Base-by-base conservation (phyloP, 30 jellyfish, hydroid and myxozoan genomes). In the Aurelia coerulea region DNA sequence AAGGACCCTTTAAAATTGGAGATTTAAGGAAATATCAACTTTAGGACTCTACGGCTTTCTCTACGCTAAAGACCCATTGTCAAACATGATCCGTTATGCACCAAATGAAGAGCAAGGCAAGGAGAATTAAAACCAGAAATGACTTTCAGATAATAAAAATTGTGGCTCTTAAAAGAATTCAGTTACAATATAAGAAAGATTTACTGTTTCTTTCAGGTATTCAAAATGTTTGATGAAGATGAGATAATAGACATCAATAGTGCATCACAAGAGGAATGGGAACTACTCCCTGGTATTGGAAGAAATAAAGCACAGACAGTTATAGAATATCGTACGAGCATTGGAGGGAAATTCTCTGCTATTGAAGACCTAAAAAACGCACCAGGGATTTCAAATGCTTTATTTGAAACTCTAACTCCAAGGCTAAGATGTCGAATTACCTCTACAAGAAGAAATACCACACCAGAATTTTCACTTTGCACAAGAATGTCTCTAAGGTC, bases 221-320 rank as follows among this genome's bases (percentile, higher is more conserved):
- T 46, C 84, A 83, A 35, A 50, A 84, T 84, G 93, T 58, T 84
- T 49, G 95, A 86, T 42, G 95, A 86, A 68, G 89, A 76, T 69
- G 95, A 86, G 66, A 78, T 86, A 10, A 81, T 94, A 8, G 91
- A 94, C 54, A 70, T 94, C 69, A 94, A 94, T 70, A 85, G 87
- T 73, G 92, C 95, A 52, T 82, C 92, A 5, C 87, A 80, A 34
- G 97, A 94, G 51, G 96, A 94, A 74, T 78, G 94, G 90, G 99
- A 94, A 63, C 51, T 83, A 74, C 96, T 94, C 14, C 99, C 99
- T 16, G 99, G 99, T 16, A 88, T 94, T 52, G 99, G 99, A 58
- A 88, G 73, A 67, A 68, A 71, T 29, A 94, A 94, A 76, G 99
- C 99, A 34, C 91, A 83, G n/a, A 74, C 89, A 23, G 85, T 94